Base-by-base conservation (phyloP, 2,797 vertebrate genomes). In the Melanotaenia nigrans region DNA sequence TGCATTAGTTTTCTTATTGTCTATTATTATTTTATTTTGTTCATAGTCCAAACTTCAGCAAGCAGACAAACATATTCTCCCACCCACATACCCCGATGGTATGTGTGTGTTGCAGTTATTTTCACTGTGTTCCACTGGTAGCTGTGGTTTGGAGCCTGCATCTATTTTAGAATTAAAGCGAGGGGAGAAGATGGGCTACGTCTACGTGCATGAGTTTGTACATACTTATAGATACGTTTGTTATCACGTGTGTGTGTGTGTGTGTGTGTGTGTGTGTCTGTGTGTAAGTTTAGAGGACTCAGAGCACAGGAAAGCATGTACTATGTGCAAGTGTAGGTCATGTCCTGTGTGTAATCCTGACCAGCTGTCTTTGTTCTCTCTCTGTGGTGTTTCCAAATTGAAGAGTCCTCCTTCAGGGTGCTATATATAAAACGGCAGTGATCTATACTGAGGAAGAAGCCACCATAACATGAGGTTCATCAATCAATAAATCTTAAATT, bases 161-260 rank as follows among this genome's bases (percentile, higher is more conserved):
- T 89, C 89, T 93, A 91, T 92, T 91, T 91, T 85, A 33, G 78
- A 90, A 77, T 84, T 85, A 90, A 90, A 90, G 84, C 90, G 87
- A 87, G 83, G 77, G 84, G 86, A 90, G 87, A 88, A 81, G 89
- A 92, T 86, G 84, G 78, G 77, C 75, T 78, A 60, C 20, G 51
- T 84, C 65, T 79, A 56, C 76, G 61, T 76, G 56, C 49, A 36
- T 0, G 67, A 54, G 25, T 28, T 24, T 57, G 57, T 63, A 57
- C 42, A 51, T 54, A 47, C 58, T 45, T 57, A 30, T 64, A 11
- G 35, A 53, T 59, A 49, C 70, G 68, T 75, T 40, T 63, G 47
- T 69, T 54, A 66, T 55, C 71, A 22, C 63, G 59, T 68, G 22
- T 64, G 36, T 64, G 38, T 73, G 18, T 33, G 22, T 66, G 38